Conservation (phyloP, 1,140 invertebrate genomes). For the Drosophila tani region DNA sequence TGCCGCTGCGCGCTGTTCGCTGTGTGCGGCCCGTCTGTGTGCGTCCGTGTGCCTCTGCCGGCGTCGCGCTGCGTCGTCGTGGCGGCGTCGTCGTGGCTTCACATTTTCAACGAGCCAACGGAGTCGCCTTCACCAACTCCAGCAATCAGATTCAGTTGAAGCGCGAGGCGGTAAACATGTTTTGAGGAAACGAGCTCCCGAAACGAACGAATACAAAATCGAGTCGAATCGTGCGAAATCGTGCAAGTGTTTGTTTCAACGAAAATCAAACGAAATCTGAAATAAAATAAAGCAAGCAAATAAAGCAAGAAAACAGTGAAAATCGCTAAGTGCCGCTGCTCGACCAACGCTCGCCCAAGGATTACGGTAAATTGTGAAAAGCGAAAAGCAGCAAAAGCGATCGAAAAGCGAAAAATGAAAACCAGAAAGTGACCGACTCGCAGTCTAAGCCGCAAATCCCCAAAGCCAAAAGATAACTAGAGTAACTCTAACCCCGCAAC, state of each 20-base stretch:
- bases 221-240: conserved; percentile 16
- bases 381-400: conserved; percentile 53
- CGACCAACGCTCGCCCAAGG: conserved; percentile 42
- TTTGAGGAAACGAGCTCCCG: conserved; percentile 80
- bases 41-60: conserved; percentile 43
- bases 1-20: conserved; percentile 13
- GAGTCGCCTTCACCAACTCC: conserved; percentile 73
- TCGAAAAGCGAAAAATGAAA: conserved; percentile 78
- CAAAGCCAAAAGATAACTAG: conserved; percentile 36
- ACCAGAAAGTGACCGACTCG: conserved; percentile 74
- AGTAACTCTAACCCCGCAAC: conserved; percentile 1
- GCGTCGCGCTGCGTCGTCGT: conserved; percentile 46
- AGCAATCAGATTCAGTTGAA: conserved; percentile 82
- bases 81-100: conserved; percentile 61
- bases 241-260: conserved; percentile 16
- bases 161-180: conserved; percentile 84
- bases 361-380: conserved; percentile 72
- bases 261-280: conserved; percentile 7
- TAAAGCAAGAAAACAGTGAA: conserved; percentile 16
- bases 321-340: conserved; percentile 47
- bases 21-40: conserved; percentile 13
- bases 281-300: conserved; percentile 1
- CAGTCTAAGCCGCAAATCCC: conserved; percentile 26
- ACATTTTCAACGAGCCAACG: conserved; percentile 84
- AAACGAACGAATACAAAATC: conserved; percentile 20